Evolutionary conservation across 2,797 vertebrate species (phyloP), one percentile per base, ranked within the genome.

Genomic region (Onychomys arenicola): DNA sequence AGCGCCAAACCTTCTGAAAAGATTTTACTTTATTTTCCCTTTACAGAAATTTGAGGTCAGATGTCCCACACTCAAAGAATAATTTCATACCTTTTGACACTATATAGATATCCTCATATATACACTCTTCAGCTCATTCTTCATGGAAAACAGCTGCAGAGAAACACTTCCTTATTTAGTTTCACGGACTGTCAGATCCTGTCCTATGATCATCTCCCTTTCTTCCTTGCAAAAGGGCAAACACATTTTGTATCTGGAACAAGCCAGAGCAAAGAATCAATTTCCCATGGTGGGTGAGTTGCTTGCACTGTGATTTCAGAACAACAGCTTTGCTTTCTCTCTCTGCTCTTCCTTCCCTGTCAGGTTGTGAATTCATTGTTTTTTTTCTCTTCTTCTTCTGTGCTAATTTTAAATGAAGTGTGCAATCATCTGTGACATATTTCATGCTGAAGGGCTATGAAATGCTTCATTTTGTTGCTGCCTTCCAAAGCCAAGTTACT

Each of bases 331-430:
- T 78, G 88, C 37, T 96, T 96, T 95, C 21, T 93, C 57, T 95
- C 80, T 81, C 63, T 89, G 80, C 71, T 71, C n/a, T 95, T 87
- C 19, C 2, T 43, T 65, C 27, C 21, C 32, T 83, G n/a, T 90
- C 93, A 52, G 4, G 55, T 49, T 95, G 63, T 82, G 81, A 96
- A 86, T 94, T 92, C 63, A 86, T 82, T 90, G 57, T 49, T 89
- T 76, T 88, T 46, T 52, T 52, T 52, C 49, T 88, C 37, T 8
- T 77, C 61, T 91, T 40, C 46, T 78, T 96, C 46, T 76, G 59
- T 80, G 29, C 55, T 96, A 92, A 93, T 97, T 95, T 97, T 96
- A 97, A 96, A 85, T 80, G 59, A 95, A 90, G 23, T 19, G 3
- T 94, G 23, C 75, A 96, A 40, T 95, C 84, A 29, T 43, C 83